These are phyloP conservation scores for Drosophila melanosoma DNA, from an alignment of 2,888 invertebrate genomes.

Conservation along the genomic window DNA sequence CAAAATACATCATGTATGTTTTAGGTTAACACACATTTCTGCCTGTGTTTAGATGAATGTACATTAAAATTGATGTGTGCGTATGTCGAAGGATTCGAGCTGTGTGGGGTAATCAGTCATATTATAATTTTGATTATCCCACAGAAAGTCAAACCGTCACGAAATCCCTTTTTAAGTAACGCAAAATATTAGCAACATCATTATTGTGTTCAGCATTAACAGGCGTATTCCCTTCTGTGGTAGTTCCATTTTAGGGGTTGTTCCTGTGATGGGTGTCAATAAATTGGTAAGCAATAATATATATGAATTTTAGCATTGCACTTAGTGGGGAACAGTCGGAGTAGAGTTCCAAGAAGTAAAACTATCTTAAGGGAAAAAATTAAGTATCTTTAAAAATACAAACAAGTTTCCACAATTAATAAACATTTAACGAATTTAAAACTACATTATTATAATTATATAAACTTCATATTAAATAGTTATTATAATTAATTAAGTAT, in stretches of 20 bases:
- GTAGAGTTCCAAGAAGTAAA: not conserved
- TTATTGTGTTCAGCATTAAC: slow-evolving; percentile 33
- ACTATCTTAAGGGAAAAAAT: not conserved
- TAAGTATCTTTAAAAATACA: not conserved
- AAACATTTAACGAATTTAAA: not conserved
- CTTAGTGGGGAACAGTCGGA: not conserved
- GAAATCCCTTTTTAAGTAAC: slow-evolving; percentile 73
- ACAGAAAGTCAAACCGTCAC: slow-evolving; percentile 84
- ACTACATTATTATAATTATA: not conserved
- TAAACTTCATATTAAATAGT: slow-evolving; percentile 9
- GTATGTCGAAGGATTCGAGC: slow-evolving; percentile 54
- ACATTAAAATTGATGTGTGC: slow-evolving; percentile 45
- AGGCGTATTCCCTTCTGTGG: slow-evolving; percentile 22
- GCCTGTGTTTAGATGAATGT: not conserved
- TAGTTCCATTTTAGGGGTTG: slow-evolving; percentile 25
- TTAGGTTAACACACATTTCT: slow-evolving; percentile 39
- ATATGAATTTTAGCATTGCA: slow-evolving; percentile 3
- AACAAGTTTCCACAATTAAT: not conserved
- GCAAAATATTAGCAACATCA: slow-evolving; percentile 61
- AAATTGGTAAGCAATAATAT: not conserved
- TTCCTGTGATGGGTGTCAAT: not conserved
- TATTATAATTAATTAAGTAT: slow-evolving; percentile 21
- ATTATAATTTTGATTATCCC: slow-evolving; percentile 85
- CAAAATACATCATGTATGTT: slow-evolving; percentile 46
- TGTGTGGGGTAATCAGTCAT: slow-evolving; percentile 84